Evolutionary conservation across 2,113 vertebrate species (phyloP).

Genomic region (Neomonachus schauinslandi): DNA sequence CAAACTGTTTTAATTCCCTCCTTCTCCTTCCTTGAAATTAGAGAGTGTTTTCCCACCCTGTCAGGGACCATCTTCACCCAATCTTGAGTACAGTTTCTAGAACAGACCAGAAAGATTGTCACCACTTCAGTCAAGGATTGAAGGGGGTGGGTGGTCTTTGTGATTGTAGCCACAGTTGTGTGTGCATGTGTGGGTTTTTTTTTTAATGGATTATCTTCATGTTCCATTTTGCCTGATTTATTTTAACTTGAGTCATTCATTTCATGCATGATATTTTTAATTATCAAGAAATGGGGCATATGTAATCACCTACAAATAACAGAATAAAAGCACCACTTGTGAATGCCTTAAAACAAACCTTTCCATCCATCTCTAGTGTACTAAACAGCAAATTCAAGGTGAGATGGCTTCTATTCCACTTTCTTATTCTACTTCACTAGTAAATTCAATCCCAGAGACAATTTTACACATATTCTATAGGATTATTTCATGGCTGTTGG

Average conservation of each 20-base stretch:
- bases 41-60: not conserved
- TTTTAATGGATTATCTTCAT: not conserved
- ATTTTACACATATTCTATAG: not conserved
- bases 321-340: not conserved
- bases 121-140: not conserved
- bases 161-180: not conserved
- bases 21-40: not conserved
- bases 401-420: not conserved
- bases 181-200: not conserved
- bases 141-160: not conserved
- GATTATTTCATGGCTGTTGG: not conserved
- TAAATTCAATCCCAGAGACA: not conserved
- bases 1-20: not conserved
- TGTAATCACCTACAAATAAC: not conserved
- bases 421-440: not conserved
- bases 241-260: not conserved
- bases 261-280: not conserved
- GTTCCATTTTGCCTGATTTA: not conserved
- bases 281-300: not conserved
- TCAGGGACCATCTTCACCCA: not conserved
- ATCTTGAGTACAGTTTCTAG: not conserved
- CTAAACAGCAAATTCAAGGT: not conserved
- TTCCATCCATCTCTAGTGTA: not conserved
- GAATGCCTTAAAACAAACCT: not conserved
- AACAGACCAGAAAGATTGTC: not conserved